Evolutionary conservation across 2,113 vertebrate genomes (phyloP).

Genomic region (Gadus macrocephalus): DNA sequence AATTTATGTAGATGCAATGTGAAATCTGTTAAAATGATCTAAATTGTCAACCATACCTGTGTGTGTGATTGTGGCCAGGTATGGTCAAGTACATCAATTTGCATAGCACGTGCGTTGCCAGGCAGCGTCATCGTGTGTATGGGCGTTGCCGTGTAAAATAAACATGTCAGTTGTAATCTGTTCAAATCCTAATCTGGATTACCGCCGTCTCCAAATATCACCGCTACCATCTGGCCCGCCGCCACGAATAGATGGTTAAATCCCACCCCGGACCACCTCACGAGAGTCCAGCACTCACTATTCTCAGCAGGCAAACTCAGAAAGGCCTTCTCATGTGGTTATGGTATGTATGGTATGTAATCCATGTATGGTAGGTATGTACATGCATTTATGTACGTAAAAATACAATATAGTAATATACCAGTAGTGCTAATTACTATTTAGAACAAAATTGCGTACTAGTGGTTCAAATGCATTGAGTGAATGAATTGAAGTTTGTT

Average conservation of each 20-base stretch:
- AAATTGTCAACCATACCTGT: neutral
- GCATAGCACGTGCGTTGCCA: too few species aligned
- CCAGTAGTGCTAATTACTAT: neutral
- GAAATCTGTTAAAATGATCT: too few species aligned
- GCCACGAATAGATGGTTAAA: neutral
- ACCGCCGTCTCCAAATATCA: neutral
- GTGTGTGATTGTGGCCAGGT: conserved; percentile 32
- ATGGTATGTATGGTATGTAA: too few species aligned
- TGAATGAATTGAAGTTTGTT: neutral
- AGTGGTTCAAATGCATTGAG: neutral
- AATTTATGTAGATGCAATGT: too few species aligned
- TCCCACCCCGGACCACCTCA: neutral
- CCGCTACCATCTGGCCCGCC: neutral
- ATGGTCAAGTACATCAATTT: too few species aligned
- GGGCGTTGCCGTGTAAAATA: conserved; percentile 2
- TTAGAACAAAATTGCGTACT: neutral
- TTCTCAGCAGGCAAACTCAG: too few species aligned
- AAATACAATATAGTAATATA: too few species aligned
- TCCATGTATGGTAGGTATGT: too few species aligned
- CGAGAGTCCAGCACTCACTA: too few species aligned
- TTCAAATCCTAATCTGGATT: conserved; percentile 7
- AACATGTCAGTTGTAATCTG: conserved; percentile 3
- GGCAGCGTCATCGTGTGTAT: too few species aligned
- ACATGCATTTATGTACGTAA: neutral
- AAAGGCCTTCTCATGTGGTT: too few species aligned